phyloP scores from a whole-genome alignment of 2,113 vertebrate genomes.

The Phainopepla nitens region DNA sequence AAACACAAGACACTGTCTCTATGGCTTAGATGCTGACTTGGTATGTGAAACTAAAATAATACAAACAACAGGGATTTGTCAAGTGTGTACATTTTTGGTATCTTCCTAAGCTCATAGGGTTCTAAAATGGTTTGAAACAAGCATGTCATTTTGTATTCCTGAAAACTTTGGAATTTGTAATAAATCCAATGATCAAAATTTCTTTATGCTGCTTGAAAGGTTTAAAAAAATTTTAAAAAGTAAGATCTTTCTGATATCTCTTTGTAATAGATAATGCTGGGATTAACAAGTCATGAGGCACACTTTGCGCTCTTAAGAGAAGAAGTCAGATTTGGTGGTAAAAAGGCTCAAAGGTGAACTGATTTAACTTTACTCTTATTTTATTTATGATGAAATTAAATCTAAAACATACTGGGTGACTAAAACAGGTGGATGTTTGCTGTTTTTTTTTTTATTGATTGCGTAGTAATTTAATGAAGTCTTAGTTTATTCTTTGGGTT shows the following conservation, averaged over 20 bases:
- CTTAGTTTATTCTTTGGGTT: not conserved
- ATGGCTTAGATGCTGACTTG: constrained; percentile 97
- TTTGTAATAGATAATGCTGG: constrained; percentile 92
- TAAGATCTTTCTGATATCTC: constrained; percentile 6
- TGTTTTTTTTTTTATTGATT: not conserved
- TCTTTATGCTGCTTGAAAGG: not conserved
- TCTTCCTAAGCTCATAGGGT: not conserved
- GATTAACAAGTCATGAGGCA: constrained; percentile 95
- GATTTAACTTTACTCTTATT: not conserved
- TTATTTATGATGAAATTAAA: not conserved
- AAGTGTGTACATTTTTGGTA: not conserved
- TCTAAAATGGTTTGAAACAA: not conserved
- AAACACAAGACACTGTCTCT: constrained; percentile 96
- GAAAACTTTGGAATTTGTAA: not conserved
- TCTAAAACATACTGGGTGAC: not conserved
- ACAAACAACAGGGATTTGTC: not conserved
- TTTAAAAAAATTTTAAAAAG: not conserved
- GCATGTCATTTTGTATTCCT: not conserved
- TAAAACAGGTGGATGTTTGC: not conserved
- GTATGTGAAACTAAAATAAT: constrained; percentile 72
- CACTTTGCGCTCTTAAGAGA: constrained; percentile 97
- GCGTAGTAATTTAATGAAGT: not conserved
- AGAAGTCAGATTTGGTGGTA: constrained; percentile 97
- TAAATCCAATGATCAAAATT: not conserved
- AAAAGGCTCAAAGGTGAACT: constrained; percentile 92